A percentile compares a stretch with the other conserved stretches of the same genome.
Evolutionary conservation across 2,797 vertebrate genomes (phyloP).

Genomic region (Erethizon dorsatum): DNA sequence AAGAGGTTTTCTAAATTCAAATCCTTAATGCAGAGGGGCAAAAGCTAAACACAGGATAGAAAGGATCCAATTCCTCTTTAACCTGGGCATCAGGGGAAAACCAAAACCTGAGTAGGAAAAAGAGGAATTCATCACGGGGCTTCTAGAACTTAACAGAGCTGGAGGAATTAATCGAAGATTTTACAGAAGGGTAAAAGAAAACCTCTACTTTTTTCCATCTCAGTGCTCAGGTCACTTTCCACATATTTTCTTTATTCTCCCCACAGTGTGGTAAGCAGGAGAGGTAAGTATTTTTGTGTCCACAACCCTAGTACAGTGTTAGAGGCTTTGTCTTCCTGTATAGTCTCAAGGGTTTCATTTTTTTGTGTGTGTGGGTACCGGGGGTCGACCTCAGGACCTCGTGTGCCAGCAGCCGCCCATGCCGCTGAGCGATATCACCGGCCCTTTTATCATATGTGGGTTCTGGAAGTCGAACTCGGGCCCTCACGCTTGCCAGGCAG

Average conservation of each 20-base stretch:
- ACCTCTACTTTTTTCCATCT: conserved; percentile 59
- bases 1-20: conserved; percentile 65
- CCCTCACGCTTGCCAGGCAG: too few relatives aligned
- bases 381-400: too few relatives aligned
- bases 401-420: too few relatives aligned
- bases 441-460: too few relatives aligned
- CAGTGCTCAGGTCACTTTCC: background rate
- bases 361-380: too few relatives aligned
- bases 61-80: conserved; percentile 83
- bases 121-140: background rate
- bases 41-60: conserved; percentile 71
- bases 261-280: conserved; percentile 37
- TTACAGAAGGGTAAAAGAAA: conserved; percentile 51
- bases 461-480: too few relatives aligned
- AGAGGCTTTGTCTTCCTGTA: conserved; percentile 47
- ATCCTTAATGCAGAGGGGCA: conserved; percentile 73
- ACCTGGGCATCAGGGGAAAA: conserved; percentile 55
- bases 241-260: conserved; percentile 8
- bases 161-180: conserved; percentile 45
- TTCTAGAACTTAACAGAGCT: conserved; percentile 56
- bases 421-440: too few relatives aligned
- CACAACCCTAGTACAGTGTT: conserved; percentile 11
- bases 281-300: conserved; percentile 40
- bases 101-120: background rate
- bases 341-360: background rate